Conservation (phyloP, 2,888 invertebrate genomes). For the Iphiclides podalirius region DNA sequence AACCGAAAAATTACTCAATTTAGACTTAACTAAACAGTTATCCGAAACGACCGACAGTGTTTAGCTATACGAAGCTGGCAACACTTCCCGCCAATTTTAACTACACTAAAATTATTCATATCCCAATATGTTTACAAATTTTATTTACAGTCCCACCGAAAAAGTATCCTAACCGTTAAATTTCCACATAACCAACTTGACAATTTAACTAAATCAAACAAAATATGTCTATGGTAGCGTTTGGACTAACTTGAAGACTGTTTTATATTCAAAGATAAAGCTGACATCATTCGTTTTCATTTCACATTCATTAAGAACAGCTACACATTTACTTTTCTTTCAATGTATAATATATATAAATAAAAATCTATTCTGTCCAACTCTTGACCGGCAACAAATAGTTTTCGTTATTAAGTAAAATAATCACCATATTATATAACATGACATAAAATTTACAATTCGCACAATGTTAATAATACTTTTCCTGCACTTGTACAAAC, state of each 20-base stretch:
- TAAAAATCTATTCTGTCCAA: not conserved
- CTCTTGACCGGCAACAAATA: not conserved
- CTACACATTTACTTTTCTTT: not conserved
- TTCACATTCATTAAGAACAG: not conserved
- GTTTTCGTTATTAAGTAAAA: not conserved
- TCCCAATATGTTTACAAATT: conserved; percentile 46
- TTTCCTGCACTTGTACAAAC: conserved; percentile 1
- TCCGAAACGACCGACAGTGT: conserved; percentile 1
- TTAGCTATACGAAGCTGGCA: conserved; percentile 16
- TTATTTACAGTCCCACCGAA: conserved; percentile 48
- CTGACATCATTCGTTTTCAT: not conserved
- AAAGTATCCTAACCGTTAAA: conserved; percentile 30
- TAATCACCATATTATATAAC: not conserved
- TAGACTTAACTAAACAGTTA: conserved; percentile 3
- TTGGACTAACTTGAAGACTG: not conserved
- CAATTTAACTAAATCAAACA: conserved; percentile 27
- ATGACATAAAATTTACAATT: conserved; percentile 51
- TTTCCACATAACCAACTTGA: conserved; percentile 24
- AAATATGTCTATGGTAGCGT: conserved; percentile 11
- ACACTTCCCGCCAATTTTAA: conserved; percentile 33
- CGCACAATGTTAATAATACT: not conserved
- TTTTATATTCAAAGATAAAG: conserved; percentile 2
- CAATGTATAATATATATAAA: not conserved
- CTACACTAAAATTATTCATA: conserved; percentile 45
- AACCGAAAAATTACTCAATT: conserved; percentile 22